Percentiles rank a stretch among this genome's conserved stretches.
These are phyloP conservation scores for Aegithalos caudatus DNA, from an alignment of 2,113 vertebrate genomes.

Conservation along the genomic window DNA sequence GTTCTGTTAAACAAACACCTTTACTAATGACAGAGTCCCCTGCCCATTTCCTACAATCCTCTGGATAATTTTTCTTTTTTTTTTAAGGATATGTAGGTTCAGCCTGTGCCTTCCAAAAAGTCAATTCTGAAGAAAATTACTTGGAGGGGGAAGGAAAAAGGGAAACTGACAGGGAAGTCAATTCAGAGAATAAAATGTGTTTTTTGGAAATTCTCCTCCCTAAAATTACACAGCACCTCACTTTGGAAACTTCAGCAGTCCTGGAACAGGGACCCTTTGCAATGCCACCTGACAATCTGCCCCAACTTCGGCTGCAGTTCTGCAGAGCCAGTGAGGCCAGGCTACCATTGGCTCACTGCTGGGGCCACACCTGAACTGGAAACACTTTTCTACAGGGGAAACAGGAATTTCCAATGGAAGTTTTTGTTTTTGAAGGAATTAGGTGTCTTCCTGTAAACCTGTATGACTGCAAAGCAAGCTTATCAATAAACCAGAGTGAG, in stretches of 20 bases:
- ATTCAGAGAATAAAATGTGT: not conserved
- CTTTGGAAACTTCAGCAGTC: conserved; percentile 2
- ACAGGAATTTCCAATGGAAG: not conserved
- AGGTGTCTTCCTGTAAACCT: not conserved
- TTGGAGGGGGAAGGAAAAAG: not conserved
- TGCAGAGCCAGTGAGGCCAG: not conserved
- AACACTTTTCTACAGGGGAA: not conserved
- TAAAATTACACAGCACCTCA: conserved; percentile 1
- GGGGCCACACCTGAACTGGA: not conserved
- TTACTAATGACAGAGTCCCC: conserved; percentile 20
- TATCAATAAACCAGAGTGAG: not conserved
- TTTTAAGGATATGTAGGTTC: not conserved
- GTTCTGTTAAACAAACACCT: conserved; percentile 44
- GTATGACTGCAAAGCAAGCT: not conserved
- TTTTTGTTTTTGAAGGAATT: not conserved
- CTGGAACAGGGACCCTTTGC: not conserved
- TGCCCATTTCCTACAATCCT: conserved; percentile 16
- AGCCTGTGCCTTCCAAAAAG: not conserved
- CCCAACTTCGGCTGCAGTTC: not conserved
- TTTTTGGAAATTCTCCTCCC: conserved; percentile 35
- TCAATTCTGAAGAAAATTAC: not conserved
- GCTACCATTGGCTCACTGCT: not conserved
- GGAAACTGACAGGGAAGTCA: not conserved
- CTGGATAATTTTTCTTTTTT: not conserved
- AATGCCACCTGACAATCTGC: not conserved